A percentile compares a stretch with the other conserved stretches of the same genome.
phyloP scores from a whole-genome alignment of 2,113 vertebrate genomes.

The Psilopsiagon aurifrons region DNA sequence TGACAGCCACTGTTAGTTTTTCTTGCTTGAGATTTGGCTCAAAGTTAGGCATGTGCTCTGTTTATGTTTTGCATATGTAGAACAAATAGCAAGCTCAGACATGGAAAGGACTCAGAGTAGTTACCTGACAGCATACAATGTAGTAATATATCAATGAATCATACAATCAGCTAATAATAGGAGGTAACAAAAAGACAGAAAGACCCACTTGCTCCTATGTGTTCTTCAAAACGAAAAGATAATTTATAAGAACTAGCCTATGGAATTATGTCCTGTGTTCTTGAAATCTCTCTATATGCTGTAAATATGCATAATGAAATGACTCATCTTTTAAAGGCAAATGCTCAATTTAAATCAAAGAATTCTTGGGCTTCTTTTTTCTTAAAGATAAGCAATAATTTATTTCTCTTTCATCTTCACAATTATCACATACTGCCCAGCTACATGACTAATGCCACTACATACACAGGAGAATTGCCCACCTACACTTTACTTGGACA shows the following conservation, averaged over 20 bases:
- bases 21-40: neutral
- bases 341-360: slow-evolving; percentile 68
- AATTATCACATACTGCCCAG: slow-evolving; percentile 89
- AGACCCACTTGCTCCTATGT: neutral
- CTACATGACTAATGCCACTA: slow-evolving; percentile 89
- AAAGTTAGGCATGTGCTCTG: neutral
- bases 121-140: neutral
- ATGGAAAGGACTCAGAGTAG: neutral
- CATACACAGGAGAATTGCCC: slow-evolving; percentile 83
- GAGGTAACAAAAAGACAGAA: neutral
- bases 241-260: neutral
- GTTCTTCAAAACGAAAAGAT: neutral
- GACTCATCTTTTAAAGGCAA: slow-evolving; percentile 36
- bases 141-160: neutral
- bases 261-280: neutral
- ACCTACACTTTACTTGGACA: slow-evolving; percentile 88
- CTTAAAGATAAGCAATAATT: slow-evolving; percentile 89
- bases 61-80: neutral
- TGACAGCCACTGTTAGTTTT: neutral
- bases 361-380: slow-evolving; percentile 42
- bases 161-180: neutral
- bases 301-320: neutral
- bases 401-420: slow-evolving; percentile 89
- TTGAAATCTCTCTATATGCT: slow-evolving; percentile 11
- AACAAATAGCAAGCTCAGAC: neutral